These are phyloP conservation scores for Psophia crepitans DNA, from an alignment of 2,113 vertebrate species.

Conservation along the genomic window DNA sequence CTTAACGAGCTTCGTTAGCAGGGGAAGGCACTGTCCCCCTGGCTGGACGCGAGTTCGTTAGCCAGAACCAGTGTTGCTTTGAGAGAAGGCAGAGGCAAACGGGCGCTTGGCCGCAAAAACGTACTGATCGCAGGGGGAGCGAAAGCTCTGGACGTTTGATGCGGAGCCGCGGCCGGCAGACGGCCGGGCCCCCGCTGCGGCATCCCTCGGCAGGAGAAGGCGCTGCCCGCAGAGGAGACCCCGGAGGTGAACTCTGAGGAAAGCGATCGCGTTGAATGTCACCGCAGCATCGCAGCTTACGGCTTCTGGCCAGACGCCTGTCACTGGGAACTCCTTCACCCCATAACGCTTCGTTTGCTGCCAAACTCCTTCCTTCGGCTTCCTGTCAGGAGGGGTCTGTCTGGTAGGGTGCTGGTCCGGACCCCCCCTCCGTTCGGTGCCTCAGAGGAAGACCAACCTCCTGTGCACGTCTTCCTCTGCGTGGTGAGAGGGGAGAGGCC, in stretches of 20 bases:
- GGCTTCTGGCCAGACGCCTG: background rate
- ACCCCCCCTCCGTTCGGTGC: background rate
- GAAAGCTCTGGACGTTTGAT: background rate
- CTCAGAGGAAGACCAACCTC: background rate
- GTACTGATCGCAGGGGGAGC: background rate
- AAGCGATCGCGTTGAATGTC: accelerated
- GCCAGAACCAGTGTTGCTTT: background rate
- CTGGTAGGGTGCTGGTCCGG: background rate
- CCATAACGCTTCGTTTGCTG: background rate
- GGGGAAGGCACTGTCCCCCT: background rate
- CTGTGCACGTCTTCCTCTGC: background rate
- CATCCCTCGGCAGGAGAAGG: accelerated
- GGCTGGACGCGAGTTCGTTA: accelerated
- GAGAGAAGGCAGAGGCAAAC: background rate
- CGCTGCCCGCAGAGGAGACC: background rate
- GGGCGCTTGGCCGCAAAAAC: background rate
- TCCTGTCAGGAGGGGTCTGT: background rate
- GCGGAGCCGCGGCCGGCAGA: background rate
- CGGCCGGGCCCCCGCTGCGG: background rate
- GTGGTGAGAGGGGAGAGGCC: background rate
- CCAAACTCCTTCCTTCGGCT: background rate
- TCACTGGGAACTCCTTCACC: background rate
- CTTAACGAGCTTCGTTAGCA: constrained; percentile 80
- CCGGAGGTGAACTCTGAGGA: background rate
- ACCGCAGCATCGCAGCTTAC: background rate